Conservation (phyloP, 2,797 vertebrate genomes). For the Simalia tracyae region DNA sequence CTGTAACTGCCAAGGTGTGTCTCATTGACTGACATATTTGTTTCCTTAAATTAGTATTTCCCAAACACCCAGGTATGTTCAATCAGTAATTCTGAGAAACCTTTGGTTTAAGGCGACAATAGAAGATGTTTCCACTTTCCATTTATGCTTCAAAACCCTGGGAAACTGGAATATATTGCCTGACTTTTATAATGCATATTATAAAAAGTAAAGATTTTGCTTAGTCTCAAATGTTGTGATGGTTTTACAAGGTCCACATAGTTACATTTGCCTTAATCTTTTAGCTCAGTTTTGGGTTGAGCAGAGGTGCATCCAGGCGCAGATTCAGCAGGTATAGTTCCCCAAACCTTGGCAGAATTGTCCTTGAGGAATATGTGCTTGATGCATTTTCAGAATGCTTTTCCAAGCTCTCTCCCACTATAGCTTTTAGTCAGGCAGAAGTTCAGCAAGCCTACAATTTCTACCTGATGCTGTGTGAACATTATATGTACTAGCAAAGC, state of each 20-base stretch:
- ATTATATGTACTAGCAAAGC: background rate
- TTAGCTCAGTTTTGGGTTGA: background rate
- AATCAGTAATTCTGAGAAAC: background rate
- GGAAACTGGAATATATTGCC: background rate
- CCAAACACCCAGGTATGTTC: background rate
- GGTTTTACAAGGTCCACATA: background rate
- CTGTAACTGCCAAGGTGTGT: background rate
- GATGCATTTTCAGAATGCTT: background rate
- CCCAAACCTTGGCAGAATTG: background rate
- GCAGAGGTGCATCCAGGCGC: background rate
- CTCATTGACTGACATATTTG: background rate
- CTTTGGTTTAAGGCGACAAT: background rate
- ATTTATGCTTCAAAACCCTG: background rate
- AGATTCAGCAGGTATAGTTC: background rate
- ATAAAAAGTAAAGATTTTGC: background rate
- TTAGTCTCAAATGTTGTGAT: background rate
- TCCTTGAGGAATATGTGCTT: background rate
- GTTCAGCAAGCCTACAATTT: background rate
- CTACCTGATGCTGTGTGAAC: background rate
- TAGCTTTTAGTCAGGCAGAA: background rate
- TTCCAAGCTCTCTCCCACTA: background rate
- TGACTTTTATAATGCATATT: background rate
- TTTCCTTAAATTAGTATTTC: background rate
- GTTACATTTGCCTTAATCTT: background rate
- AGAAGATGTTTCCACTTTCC: background rate